These are phyloP conservation scores for Charina bottae DNA, from an alignment of 2,113 vertebrate species.

Conservation along the genomic window DNA sequence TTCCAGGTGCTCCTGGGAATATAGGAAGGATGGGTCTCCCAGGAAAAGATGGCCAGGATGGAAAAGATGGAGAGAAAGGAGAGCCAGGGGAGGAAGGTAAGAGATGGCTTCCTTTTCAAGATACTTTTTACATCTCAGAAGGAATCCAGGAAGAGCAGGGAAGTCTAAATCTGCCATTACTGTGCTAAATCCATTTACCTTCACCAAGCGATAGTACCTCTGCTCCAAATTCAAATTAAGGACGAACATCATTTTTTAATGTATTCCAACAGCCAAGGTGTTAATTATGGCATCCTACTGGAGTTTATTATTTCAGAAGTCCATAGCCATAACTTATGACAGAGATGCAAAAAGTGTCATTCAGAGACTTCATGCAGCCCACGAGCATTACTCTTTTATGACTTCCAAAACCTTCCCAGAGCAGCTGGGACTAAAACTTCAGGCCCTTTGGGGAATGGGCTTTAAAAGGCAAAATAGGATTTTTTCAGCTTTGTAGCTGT, in stretches of 20 bases:
- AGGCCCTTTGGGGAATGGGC: not conserved
- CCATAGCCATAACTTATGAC: not conserved
- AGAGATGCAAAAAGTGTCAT: not conserved
- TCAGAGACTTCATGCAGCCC: not conserved
- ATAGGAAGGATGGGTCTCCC: conserved; percentile 89
- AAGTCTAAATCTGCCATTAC: not conserved
- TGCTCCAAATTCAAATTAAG: not conserved
- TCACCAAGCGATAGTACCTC: not conserved
- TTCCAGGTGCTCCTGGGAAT: conserved; percentile 78
- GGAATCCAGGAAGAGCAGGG: not conserved
- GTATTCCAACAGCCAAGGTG: not conserved
- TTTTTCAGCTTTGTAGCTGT: not conserved
- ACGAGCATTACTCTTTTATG: not conserved
- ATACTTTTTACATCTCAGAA: not conserved
- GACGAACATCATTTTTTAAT: accelerated
- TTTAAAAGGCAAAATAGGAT: not conserved
- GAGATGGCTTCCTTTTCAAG: not conserved
- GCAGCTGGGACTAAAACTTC: not conserved
- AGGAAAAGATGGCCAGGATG: conserved; percentile 88
- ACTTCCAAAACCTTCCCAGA: not conserved
- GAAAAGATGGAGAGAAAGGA: conserved; percentile 86
- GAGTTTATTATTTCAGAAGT: not conserved
- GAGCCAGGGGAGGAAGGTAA: conserved; percentile 84
- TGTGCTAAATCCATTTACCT: not conserved
- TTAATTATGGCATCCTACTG: not conserved